Conservation (phyloP, 2,113 vertebrate genomes). For the Pseudolaguvia tuberculata region DNA sequence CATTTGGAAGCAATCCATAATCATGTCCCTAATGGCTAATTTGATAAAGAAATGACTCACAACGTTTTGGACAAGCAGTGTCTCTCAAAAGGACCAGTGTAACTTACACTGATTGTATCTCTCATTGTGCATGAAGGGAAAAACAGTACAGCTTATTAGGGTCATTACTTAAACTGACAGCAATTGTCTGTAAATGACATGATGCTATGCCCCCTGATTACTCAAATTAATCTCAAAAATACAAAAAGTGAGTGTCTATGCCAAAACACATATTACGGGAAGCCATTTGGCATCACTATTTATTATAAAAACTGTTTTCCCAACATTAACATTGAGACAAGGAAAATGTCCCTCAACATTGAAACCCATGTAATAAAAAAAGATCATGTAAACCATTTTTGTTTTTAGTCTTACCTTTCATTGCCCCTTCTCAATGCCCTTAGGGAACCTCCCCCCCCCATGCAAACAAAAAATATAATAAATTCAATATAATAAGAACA, state of each 20-base stretch:
- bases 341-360: constrained; percentile 5
- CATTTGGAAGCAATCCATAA: not conserved
- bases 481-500: not conserved
- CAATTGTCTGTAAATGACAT: constrained; percentile 51
- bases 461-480: not conserved
- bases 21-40: constrained; percentile 8
- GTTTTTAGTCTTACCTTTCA: too few relatives aligned
- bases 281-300: not conserved
- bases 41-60: constrained; percentile 12
- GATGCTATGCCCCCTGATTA: constrained; percentile 49
- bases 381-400: too few relatives aligned
- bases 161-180: constrained; percentile 52
- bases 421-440: too few relatives aligned
- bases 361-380: too few relatives aligned
- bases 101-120: constrained; percentile 21
- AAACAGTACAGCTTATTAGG: constrained; percentile 56
- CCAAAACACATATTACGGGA: constrained; percentile 42
- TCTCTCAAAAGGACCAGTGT: constrained; percentile 4
- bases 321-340: constrained; percentile 13
- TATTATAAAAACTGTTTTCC: constrained; percentile 13
- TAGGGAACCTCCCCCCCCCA: too few relatives aligned
- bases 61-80: not conserved
- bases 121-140: constrained; percentile 34
- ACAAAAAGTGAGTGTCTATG: constrained; percentile 42
- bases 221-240: constrained; percentile 55